Base-by-base conservation (phyloP, 2,797 vertebrate genomes). In the Galaxias olidus region DNA sequence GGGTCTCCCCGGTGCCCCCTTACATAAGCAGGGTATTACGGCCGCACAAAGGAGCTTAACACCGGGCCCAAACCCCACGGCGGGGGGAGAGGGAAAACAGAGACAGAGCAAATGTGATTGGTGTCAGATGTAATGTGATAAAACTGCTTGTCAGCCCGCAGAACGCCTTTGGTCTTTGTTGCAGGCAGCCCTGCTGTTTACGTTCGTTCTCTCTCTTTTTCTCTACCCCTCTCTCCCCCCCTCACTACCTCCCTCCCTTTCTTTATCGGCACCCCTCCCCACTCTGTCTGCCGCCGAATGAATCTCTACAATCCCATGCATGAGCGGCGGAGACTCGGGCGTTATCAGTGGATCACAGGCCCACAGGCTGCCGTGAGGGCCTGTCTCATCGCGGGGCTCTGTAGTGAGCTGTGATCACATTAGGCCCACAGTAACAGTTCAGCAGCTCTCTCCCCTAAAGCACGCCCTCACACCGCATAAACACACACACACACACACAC, bases 21-120 rank as follows among this genome's bases (percentile, higher is more conserved):
- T 73, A 64, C 61, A 68, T 67, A 76, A 73, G 68, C 51, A 8
- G 45, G 50, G 57, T 68, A 78, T 81, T 76, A 79, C 63, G 72
- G 72, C 9, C 10, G 9, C 42, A 59, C 13, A 18, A 61, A 61
- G 19, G 46, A 61, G 59, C 15, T 48, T 40, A 48, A 13, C 55
- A 62, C 52, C 4, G 41, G 65, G 75, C 73, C 77, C 66, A 61
- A 64, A 76, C 65, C 80, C 67, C 66, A 65, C 71, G 18, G 17
- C 4, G 43, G 43, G 43, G 10, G 17, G 55, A 42, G 10, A 45
- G n/a, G 40, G 53, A 59, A 59, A 59, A 43, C 49, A 0, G 41
- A 13, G 40, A 49, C 20, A 4, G 17, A 12, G 15, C 13, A 52
- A 9, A 9, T 11, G 60, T 66, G 72, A 66, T n/a, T 57, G 17